These are phyloP conservation scores for Amiota mariae DNA, from an alignment of 2,888 invertebrate genomes.

Conservation along the genomic window DNA sequence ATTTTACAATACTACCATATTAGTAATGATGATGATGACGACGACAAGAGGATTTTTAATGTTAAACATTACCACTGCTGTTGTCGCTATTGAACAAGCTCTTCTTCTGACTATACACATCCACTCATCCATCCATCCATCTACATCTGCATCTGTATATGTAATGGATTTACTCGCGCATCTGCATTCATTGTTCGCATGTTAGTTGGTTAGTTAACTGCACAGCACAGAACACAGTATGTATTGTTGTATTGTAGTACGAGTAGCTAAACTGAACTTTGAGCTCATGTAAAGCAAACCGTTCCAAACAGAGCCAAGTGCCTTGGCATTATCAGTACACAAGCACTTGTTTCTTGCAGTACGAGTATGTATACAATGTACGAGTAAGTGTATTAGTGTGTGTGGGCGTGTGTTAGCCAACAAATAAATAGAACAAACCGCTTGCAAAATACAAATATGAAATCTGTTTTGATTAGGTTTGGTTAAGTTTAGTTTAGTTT, in stretches of 20 bases:
- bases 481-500: conserved; percentile 2
- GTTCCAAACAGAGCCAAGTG: too few species aligned
- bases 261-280: too few species aligned
- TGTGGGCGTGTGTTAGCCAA: not conserved
- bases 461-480: conserved; percentile 3
- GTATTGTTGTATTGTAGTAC: too few species aligned
- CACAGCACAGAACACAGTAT: too few species aligned
- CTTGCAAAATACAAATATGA: conserved; percentile 3
- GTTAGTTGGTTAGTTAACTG: conserved; percentile 16
- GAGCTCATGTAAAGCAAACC: too few species aligned
- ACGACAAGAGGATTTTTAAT: conserved; percentile 43
- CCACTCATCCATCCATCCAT: not conserved
- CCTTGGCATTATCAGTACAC: too few species aligned
- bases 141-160: not conserved
- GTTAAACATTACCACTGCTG: conserved; percentile 32
- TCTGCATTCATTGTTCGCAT: conserved; percentile 25
- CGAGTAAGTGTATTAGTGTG: too few species aligned
- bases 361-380: too few species aligned
- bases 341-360: too few species aligned
- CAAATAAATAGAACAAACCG: conserved; percentile 18
- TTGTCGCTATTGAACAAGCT: conserved; percentile 11
- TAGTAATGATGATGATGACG: conserved; percentile 6
- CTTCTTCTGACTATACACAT: not conserved
- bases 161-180: conserved; percentile 25
- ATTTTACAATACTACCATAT: too few species aligned